phyloP scores from a whole-genome alignment of 1,140 invertebrate genomes.

The Druon quercuslanigerum region DNA sequence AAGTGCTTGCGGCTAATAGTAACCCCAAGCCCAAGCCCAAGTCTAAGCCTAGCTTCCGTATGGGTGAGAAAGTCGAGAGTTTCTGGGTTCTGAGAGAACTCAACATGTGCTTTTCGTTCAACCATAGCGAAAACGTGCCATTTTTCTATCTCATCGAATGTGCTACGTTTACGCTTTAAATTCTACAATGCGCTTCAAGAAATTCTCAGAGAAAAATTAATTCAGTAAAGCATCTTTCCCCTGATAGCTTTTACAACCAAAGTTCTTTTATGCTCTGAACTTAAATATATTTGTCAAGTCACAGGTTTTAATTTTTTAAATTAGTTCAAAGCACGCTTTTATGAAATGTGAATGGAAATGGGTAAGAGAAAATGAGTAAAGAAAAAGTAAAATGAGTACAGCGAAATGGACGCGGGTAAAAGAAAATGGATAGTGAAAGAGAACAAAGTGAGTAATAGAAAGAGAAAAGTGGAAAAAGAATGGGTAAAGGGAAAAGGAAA shows the following conservation, averaged over 20 bases:
- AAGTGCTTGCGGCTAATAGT: conserved; percentile 70
- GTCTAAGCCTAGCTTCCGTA: conserved; percentile 41
- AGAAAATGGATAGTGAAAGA: too few relatives aligned
- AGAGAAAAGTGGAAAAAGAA: too few relatives aligned
- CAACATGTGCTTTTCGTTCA: conserved; percentile 60
- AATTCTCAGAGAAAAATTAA: not conserved
- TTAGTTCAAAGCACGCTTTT: too few relatives aligned
- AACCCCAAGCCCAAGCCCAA: conserved; percentile 43
- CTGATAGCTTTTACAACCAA: not conserved
- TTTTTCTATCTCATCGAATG: not conserved
- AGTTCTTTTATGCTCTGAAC: too few relatives aligned
- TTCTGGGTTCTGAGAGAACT: conserved; percentile 66
- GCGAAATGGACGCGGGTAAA: too few relatives aligned
- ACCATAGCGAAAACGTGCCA: not conserved
- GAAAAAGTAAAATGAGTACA: too few relatives aligned
- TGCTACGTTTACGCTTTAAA: not conserved
- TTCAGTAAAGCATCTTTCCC: not conserved
- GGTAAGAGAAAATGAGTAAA: too few relatives aligned
- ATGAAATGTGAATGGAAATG: too few relatives aligned
- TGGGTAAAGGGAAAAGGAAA: too few relatives aligned
- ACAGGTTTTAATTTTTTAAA: too few relatives aligned
- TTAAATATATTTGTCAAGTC: too few relatives aligned
- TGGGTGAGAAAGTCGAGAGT: conserved; percentile 67
- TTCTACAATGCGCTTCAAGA: not conserved
- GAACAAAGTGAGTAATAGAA: too few relatives aligned